These are phyloP conservation scores for Nyctereutes procyonoides DNA, from an alignment of 2,113 vertebrate genomes.

Conservation along the genomic window DNA sequence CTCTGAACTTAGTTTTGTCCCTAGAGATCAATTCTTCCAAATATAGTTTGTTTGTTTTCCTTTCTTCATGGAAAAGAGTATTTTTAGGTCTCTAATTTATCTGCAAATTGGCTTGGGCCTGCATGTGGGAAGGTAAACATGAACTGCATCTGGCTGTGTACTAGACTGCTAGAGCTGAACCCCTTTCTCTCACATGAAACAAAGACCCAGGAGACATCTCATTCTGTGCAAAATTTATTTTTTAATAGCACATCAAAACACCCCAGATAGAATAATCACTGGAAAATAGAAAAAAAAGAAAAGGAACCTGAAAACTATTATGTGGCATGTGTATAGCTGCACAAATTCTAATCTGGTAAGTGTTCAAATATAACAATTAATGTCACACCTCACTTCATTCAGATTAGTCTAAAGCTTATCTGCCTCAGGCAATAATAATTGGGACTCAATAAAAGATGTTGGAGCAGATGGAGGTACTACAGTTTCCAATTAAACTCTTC, in stretches of 20 bases:
- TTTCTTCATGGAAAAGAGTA: neutral
- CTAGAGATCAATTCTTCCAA: neutral
- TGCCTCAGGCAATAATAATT: slow-evolving; percentile 70
- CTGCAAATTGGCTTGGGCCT: neutral
- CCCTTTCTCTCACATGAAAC: neutral
- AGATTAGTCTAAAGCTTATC: slow-evolving; percentile 65
- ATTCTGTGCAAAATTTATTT: slow-evolving; percentile 33
- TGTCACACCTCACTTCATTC: slow-evolving; percentile 67
- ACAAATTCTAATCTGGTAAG: slow-evolving; percentile 59
- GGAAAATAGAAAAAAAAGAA: slow-evolving; percentile 35
- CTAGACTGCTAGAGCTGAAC: neutral
- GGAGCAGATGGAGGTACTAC: slow-evolving; percentile 64
- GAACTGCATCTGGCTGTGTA: neutral
- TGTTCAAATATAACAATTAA: slow-evolving; percentile 71
- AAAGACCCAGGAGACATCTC: neutral
- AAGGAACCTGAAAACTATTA: neutral
- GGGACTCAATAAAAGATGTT: slow-evolving; percentile 67
- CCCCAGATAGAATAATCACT: neutral
- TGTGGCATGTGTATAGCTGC: neutral
- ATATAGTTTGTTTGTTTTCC: neutral
- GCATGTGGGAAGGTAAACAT: neutral
- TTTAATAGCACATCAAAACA: neutral
- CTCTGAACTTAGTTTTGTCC: neutral
- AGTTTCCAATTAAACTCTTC: slow-evolving; percentile 68
- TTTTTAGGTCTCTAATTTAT: slow-evolving; percentile 21